phyloP scores from a whole-genome alignment of 2,797 vertebrate genomes.

The Eulemur rubriventer region DNA sequence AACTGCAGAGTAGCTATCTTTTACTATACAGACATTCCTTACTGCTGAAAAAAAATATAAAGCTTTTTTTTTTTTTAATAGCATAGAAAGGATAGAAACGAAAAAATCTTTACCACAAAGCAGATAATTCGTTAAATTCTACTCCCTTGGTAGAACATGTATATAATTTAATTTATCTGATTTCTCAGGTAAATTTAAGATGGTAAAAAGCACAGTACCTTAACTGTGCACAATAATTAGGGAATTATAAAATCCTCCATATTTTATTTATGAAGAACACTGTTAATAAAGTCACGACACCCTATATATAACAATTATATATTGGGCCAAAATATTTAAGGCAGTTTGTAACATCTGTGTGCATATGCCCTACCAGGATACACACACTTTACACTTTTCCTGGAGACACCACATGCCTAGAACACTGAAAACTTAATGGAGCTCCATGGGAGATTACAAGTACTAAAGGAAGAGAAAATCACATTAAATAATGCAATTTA shows the following conservation, averaged over 20 bases:
- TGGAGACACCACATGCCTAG: conserved; percentile 20
- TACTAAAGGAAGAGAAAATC: conserved; percentile 73
- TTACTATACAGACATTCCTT: not conserved
- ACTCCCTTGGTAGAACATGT: not conserved
- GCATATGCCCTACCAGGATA: not conserved
- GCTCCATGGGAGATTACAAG: conserved; percentile 69
- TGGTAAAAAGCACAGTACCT: not conserved
- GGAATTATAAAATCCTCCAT: not conserved
- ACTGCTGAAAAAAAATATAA: not conserved
- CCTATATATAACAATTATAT: not conserved
- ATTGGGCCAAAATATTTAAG: conserved; percentile 11
- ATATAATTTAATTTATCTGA: conserved; percentile 36
- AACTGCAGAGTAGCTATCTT: not conserved
- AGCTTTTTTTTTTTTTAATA: not conserved
- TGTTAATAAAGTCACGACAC: conserved; percentile 32
- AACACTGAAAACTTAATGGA: conserved; percentile 64
- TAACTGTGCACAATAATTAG: not conserved
- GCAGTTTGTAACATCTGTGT: not conserved
- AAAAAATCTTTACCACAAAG: not conserved
- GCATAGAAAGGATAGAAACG: not conserved
- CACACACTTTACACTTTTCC: not conserved
- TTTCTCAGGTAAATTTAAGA: conserved; percentile 33
- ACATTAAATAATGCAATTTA: conserved; percentile 82
- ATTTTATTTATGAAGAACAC: conserved; percentile 16
- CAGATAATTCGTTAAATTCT: conserved; percentile 1